Conservation (phyloP, 2,113 vertebrate species). For the Sporophila hypoxantha region DNA sequence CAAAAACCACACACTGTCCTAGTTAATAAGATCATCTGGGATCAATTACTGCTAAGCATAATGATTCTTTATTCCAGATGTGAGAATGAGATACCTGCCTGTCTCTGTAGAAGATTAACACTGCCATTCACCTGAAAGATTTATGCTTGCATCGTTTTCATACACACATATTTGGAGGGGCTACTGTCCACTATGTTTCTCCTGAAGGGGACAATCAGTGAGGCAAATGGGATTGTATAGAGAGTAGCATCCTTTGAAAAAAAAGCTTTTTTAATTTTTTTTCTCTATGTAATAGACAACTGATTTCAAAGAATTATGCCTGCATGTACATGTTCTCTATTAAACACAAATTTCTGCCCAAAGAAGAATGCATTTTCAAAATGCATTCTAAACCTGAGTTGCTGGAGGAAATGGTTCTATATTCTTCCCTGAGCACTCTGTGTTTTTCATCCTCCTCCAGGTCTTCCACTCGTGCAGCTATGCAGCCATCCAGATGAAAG, state of each 20-base stretch:
- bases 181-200: not conserved
- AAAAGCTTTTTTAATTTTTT: rapidly evolving
- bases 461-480: not conserved
- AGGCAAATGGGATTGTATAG: not conserved
- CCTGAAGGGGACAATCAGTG: not conserved
- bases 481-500: not conserved
- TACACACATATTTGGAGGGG: not conserved
- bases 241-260: not conserved
- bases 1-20: not conserved
- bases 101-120: not conserved
- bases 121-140: not conserved
- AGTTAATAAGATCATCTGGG: conserved; percentile 21
- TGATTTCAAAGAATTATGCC: not conserved
- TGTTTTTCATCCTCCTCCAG: not conserved
- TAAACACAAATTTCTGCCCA: not conserved
- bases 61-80: not conserved
- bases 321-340: not conserved
- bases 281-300: not conserved
- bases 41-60: not conserved
- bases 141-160: not conserved
- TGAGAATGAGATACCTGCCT: not conserved
- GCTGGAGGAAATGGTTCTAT: not conserved
- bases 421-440: not conserved
- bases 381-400: not conserved
- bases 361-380: not conserved